Evolutionary conservation across 1,140 invertebrate genomes (phyloP).

Genomic region (Tenebrio molitor): DNA sequence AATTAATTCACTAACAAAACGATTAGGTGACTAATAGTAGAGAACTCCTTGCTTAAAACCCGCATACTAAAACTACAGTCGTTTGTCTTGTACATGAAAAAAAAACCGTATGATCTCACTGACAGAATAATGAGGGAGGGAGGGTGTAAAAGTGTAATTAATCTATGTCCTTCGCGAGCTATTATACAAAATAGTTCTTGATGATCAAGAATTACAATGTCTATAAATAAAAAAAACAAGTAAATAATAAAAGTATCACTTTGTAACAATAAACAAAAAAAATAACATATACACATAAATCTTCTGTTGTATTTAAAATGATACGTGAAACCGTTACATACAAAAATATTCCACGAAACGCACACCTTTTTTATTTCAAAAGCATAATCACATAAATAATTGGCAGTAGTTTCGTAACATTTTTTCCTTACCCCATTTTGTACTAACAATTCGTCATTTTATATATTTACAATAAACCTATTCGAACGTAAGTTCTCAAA

Average conservation of each 20-base stretch:
- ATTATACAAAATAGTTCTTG: conserved; percentile 58
- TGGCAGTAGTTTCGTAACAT: conserved; percentile 31
- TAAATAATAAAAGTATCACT: conserved; percentile 62
- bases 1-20: conserved; percentile 5
- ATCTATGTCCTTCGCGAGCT: conserved; percentile 46
- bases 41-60: conserved; percentile 23
- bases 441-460: conserved; percentile 31
- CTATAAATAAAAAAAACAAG: conserved; percentile 50
- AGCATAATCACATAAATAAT: conserved; percentile 39
- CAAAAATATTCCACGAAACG: conserved; percentile 11
- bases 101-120: conserved; percentile 59
- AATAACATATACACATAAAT: conserved; percentile 61
- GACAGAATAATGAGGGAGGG: conserved; percentile 58
- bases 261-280: conserved; percentile 64
- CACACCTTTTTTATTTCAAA: neutral
- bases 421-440: conserved; percentile 20
- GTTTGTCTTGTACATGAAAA: conserved; percentile 11
- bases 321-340: conserved; percentile 14
- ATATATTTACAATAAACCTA: conserved; percentile 33
- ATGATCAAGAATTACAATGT: conserved; percentile 49
- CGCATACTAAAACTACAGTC: conserved; percentile 23
- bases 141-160: conserved; percentile 45
- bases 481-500: neutral
- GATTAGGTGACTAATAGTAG: conserved; percentile 7
- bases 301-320: conserved; percentile 46